Evolutionary conservation across 2,113 vertebrate genomes (phyloP), one percentile per base, ranked within the genome.

Genomic region (Sceloporus tristichus): DNA sequence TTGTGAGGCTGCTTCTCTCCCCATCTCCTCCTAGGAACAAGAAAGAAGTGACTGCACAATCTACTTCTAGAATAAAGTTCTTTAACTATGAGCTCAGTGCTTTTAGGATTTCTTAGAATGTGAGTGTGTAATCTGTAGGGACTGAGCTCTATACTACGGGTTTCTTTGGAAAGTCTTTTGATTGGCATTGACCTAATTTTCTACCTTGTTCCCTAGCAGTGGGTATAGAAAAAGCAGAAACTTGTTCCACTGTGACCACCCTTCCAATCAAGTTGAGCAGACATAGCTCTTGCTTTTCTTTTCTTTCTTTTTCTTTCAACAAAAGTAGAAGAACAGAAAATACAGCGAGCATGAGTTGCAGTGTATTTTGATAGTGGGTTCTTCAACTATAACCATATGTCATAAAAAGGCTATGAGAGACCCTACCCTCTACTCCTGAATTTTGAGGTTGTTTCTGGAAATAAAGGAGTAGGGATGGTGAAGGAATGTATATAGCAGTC

Each of bases 281-380:
- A 79, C 8, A n/a, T n/a, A 2, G 13, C 9, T n/a, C 82, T 40
- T 29, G 2, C 34, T 13, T 65, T 82, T 65, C 34, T 25, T 48
- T 48, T 48, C 10, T 53, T 27, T 56, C 59, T 21, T 23, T 65
- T 29, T 48, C n/a, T 54, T 40, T 34, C 53, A 16, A 19, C 14
- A 74, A 85, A 85, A 34, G 40, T 38, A 66, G 74, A 19, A 7
- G 59, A n/a, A 85, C 59, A 78, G 48, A 79, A 87, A 79, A 66
- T 40, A 40, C 34, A 71, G 4, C 27, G 48, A 65, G n/a, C 27
- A 80, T 25, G 13, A 34, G 59, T 14, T 78, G 11, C 42, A 34
- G 25, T 70, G 23, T 56, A 59, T 85, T 74, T 83, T 27, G 27
- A 71, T 70, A 8, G 2, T n/a, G 56, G 38, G 4, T 27, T 42